These are phyloP conservation scores for Junonia oenone DNA, from an alignment of 2,888 invertebrate species.

Conservation along the genomic window DNA sequence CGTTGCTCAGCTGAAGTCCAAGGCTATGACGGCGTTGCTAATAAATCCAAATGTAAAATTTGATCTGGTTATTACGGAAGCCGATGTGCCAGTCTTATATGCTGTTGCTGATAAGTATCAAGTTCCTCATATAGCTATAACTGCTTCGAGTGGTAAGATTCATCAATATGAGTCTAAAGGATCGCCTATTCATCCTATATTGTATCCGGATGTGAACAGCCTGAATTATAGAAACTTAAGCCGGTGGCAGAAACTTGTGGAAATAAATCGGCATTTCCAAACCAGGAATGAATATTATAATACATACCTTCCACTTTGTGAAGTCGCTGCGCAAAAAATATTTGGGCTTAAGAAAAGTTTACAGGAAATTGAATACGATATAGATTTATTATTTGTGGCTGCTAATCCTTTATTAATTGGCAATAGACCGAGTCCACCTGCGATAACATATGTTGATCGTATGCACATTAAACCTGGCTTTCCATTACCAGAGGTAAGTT, in stretches of 20 bases:
- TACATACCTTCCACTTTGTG: conserved; percentile 53
- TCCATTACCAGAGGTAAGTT: conserved; percentile 49
- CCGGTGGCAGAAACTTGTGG: conserved; percentile 56
- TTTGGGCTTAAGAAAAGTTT: conserved; percentile 54
- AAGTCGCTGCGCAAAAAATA: conserved; percentile 58
- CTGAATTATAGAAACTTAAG: conserved; percentile 59
- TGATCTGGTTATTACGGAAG: conserved; percentile 78
- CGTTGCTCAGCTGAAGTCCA: conserved; percentile 60
- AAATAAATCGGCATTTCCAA: conserved; percentile 51
- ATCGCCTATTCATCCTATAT: conserved; percentile 69
- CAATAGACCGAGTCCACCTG: conserved; percentile 60
- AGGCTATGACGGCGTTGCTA: conserved; percentile 58
- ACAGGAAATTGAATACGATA: conserved; percentile 60
- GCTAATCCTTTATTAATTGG: conserved; percentile 58
- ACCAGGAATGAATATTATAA: conserved; percentile 59
- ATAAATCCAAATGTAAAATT: conserved; percentile 68
- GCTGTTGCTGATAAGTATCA: conserved; percentile 76
- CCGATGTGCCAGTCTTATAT: conserved; percentile 68
- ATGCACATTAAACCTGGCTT: conserved; percentile 60
- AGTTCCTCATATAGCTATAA: conserved; percentile 74
- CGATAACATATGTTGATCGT: conserved; percentile 56
- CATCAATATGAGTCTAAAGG: conserved; percentile 74
- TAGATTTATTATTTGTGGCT: conserved; percentile 63
- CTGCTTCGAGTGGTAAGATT: conserved; percentile 66
- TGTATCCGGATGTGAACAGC: conserved; percentile 71